Conservation (phyloP, 2,888 invertebrate genomes). For the Baccha elongata region DNA sequence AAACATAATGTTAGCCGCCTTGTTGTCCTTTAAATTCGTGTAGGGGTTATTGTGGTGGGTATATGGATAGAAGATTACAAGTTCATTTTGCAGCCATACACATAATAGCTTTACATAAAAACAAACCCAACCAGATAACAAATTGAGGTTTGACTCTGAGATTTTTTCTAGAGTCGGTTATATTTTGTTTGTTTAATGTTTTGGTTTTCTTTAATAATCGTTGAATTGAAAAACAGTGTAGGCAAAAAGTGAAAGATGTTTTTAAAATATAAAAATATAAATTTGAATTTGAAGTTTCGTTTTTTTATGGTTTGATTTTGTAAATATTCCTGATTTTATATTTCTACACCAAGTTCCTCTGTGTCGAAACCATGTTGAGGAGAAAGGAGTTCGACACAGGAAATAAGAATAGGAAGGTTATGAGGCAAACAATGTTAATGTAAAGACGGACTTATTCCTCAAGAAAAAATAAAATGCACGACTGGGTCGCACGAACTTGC, state of each 20-base stretch:
- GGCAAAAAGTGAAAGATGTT: slow-evolving; percentile 15
- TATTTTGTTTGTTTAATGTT: slow-evolving; percentile 49
- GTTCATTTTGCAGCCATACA: slow-evolving; percentile 49
- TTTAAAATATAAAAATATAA: not conserved
- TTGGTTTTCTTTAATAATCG: slow-evolving; percentile 38
- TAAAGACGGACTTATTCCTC: no score
- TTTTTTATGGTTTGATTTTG: not conserved
- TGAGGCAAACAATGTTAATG: no score
- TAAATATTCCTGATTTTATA: no score
- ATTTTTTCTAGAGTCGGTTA: slow-evolving; percentile 43
- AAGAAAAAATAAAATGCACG: no score
- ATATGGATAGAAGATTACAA: slow-evolving; percentile 29
- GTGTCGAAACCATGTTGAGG: no score
- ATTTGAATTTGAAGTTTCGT: not conserved
- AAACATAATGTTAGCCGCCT: slow-evolving; percentile 14
- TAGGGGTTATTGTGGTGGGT: not conserved
- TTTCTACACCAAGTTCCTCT: no score
- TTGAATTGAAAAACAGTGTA: slow-evolving; percentile 47
- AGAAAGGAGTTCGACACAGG: no score
- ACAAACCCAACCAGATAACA: slow-evolving; percentile 29
- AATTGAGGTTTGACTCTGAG: slow-evolving; percentile 66
- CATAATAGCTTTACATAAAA: slow-evolving; percentile 34
- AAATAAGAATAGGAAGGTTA: no score
- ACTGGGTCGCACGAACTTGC: no score
- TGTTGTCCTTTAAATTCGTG: slow-evolving; percentile 34